Base-by-base conservation (phyloP, 2,113 vertebrate genomes). In the Odobenus rosmarus region DNA sequence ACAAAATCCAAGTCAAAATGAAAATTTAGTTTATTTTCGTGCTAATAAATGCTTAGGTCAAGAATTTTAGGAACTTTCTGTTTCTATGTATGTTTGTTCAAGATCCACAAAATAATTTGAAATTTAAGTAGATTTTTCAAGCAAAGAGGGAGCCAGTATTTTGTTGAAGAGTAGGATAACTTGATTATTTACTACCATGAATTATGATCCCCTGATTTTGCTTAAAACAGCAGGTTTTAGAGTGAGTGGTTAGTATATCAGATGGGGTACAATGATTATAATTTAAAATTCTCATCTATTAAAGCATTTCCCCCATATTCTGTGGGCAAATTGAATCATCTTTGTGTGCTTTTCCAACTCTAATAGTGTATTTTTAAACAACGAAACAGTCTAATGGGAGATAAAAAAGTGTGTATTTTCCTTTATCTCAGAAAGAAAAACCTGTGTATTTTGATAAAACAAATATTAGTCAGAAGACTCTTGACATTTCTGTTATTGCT, bases 1-100 rank as follows among this genome's bases (percentile, higher is more conserved):
- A 93, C 16, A 26, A 86, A 71, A 88, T 93, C 21, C 12, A 95
- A 85, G 85, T 95, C 31, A 85, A 55, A 72, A 61, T 93, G 33
- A 92, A 92, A 93, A 86, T 88, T 57, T 88, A 88, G 19, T 62
- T 88, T 96, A 91, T 95, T 95, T 90, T 2, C 39, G n/a, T 93
- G 23, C 4, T 93, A 86, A 55, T 96, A 57, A 96, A 83, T 89
- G 26, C 33, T 49, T 95, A 74, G 39, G 18, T 92, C 14, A 92
- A 88, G 33, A 83, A 72, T 92, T 90, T 93, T 80, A 83, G 26
- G 31, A 92, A 76, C 55, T 88, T 96, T 31, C 46, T 88, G 0
- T 90, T 89, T 83, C 5, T 90, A 4, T 84, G 19, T 95, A 19
- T 93, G 55, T 84, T 69, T 95, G 80, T 89, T 86, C 7, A 86